Conservation (phyloP, 2,888 invertebrate species). For the Metellina segmentata region DNA sequence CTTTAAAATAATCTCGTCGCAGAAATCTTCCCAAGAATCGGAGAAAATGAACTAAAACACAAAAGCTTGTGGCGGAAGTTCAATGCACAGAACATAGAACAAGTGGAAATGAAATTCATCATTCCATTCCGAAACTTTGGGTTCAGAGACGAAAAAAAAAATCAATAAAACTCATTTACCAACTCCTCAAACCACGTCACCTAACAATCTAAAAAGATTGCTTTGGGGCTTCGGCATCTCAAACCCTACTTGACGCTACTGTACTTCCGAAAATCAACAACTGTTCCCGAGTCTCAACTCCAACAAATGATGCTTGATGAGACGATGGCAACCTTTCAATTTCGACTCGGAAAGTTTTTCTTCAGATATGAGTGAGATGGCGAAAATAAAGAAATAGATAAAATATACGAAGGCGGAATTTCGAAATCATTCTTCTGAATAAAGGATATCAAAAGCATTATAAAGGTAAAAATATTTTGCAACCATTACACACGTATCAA, state of each 20-base stretch:
- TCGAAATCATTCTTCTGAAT: no score
- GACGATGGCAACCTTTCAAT: not conserved
- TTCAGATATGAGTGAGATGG: no score
- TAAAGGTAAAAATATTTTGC: no score
- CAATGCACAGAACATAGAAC: not conserved
- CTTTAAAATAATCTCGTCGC: not conserved
- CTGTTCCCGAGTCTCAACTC: conserved; percentile 2
- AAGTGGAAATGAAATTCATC: not conserved
- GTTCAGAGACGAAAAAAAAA: conserved; percentile 18
- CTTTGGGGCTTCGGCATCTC: not conserved
- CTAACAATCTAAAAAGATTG: conserved; percentile 33
- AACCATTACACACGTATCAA: no score
- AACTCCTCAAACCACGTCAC: not conserved
- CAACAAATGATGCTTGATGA: conserved; percentile 10
- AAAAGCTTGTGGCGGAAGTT: not conserved
- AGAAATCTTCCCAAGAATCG: not conserved
- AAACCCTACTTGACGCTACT: not conserved
- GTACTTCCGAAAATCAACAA: not conserved
- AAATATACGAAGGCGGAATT: no score
- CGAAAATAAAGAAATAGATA: no score
- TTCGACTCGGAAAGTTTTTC: not conserved
- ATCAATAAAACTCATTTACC: conserved; percentile 52
- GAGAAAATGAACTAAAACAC: not conserved
- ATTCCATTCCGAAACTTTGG: conserved; percentile 2
- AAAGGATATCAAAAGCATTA: no score